phyloP scores from a whole-genome alignment of 2,113 vertebrate species.

The Aptenodytes patagonicus region DNA sequence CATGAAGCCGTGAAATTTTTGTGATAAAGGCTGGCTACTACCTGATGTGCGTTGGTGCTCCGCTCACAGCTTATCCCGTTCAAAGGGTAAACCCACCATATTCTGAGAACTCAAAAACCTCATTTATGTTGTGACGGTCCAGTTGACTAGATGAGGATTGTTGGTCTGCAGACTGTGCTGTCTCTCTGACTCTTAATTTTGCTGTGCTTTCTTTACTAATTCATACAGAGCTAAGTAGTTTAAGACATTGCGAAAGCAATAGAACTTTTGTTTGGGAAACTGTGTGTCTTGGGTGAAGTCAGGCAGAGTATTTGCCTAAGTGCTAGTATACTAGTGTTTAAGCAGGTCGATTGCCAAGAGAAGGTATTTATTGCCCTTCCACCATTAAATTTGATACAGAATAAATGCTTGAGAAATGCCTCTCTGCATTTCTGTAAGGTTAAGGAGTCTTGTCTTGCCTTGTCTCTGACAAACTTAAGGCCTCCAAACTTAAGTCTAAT shows the following conservation, averaged over 20 bases:
- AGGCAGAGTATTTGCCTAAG: background rate
- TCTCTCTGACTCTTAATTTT: background rate
- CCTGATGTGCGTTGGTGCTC: background rate
- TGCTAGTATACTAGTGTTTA: background rate
- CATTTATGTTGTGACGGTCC: background rate
- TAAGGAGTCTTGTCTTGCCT: background rate
- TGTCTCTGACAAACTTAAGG: background rate
- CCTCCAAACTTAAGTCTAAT: background rate
- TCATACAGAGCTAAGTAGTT: background rate
- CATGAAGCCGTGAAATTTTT: background rate
- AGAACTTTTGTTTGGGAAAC: background rate
- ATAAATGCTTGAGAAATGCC: background rate
- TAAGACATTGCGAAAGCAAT: background rate
- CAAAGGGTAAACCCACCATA: background rate
- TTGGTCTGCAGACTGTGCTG: background rate
- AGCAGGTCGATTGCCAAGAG: background rate
- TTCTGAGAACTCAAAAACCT: background rate
- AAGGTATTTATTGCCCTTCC: background rate
- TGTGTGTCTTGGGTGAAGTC: background rate
- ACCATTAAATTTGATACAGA: background rate
- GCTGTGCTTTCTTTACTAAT: background rate
- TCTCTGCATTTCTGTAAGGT: background rate
- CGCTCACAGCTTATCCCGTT: fast-evolving
- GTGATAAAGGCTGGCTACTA: background rate
- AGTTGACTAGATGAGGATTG: background rate